Base-by-base conservation (phyloP, 2,797 vertebrate genomes). In the Gallinago nigripennis region DNA sequence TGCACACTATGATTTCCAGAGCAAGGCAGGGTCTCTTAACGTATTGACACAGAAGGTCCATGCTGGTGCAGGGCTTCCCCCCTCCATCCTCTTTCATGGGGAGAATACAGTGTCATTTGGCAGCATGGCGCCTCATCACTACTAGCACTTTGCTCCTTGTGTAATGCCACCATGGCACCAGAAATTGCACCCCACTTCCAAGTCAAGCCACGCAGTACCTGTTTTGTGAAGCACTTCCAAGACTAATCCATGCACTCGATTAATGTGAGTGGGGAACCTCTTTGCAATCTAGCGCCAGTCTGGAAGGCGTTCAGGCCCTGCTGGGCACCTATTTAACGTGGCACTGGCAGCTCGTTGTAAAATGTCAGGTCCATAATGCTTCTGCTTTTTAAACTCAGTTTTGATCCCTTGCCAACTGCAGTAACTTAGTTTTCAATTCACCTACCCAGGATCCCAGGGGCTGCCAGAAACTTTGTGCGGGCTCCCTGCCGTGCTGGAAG, bases 401-500 rank as follows among this genome's bases (percentile, higher is more conserved):
- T 88, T 95, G 86, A 94, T 65, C 50, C 72, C 78, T 45, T 41
- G 72, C 92, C 92, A 92, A 17, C 43, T 80, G 61, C 68, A 70
- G 65, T 82, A 94, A 90, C 90, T 90, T 46, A 41, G 53, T 78
- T 92, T 94, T 90, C 86, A 92, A 70, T 92, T 77, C 77, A 43
- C 45, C 61, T 46, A 63, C 31, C 64, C 1, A 0, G 64, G 66
- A 90, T 79, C 58, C 72, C 81, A 87, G 41, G 53, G 46, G 43
- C 73, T 95, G 87, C 48, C 90, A 96, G 76, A 86, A 93, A 87
- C 68, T 83, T 72, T 46, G 63, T 6, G 24, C 60, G 37, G 21
- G 10, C 28, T 89, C 24, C 71, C 76, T 0, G 0, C 72, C 0
- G 0, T 31, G 86, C 78, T 88, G 85, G 69, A 94, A 82, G 73